A percentile compares a stretch with the other conserved stretches of the same genome.
phyloP scores from a whole-genome alignment of 2,888 invertebrate species.

The Agrochola lychnidis region DNA sequence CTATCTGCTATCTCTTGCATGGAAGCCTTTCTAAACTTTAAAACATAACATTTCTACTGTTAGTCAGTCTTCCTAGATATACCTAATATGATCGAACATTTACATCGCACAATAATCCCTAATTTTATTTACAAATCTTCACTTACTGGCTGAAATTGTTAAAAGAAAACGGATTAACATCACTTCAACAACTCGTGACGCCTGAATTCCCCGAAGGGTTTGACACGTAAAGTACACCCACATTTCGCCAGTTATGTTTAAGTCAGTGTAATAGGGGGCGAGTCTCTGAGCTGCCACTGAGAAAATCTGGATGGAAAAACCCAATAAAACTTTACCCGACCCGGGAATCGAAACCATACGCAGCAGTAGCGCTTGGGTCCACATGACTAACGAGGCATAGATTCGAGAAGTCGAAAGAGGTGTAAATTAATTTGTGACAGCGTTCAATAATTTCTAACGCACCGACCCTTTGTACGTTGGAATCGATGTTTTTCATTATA shows the following conservation, averaged over 20 bases:
- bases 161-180: not conserved
- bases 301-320: not conserved
- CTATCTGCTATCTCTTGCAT: not conserved
- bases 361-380: not conserved
- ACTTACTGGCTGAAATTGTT: conserved; percentile 3
- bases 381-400: not conserved
- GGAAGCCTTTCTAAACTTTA: not conserved
- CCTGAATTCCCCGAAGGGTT: not conserved
- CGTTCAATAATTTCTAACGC: not conserved
- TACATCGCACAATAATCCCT: not conserved
- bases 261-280: no score
- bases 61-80: not conserved
- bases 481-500: not conserved
- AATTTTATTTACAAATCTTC: not conserved
- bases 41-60: not conserved
- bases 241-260: no score
- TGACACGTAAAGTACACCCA: no score
- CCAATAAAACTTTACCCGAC: not conserved
- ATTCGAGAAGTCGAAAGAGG: not conserved
- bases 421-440: not conserved
- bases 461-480: not conserved
- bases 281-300: not conserved
- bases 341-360: no score
- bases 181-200: not conserved
- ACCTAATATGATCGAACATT: not conserved